Conservation (phyloP, 2,113 vertebrate species). For the Ceyx margarethae region DNA sequence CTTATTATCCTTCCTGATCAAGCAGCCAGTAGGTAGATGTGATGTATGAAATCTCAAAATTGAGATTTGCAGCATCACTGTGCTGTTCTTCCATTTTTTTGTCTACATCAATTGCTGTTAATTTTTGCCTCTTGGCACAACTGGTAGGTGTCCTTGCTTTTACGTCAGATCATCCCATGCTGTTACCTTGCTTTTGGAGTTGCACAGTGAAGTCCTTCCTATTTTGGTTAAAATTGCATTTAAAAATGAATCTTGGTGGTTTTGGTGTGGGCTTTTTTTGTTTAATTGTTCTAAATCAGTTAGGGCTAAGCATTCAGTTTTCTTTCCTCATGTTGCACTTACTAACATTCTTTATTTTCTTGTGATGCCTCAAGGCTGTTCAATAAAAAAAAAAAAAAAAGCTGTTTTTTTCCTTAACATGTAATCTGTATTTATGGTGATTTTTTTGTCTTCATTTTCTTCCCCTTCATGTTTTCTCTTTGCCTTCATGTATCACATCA, state of each 20-base stretch:
- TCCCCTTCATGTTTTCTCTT: not conserved
- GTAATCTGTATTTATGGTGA: not conserved
- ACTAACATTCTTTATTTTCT: not conserved
- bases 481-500: not conserved
- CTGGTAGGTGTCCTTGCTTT: not conserved
- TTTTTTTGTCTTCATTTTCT: not conserved
- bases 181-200: not conserved
- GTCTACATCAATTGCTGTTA: not conserved
- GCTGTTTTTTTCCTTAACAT: not conserved
- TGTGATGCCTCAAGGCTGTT: not conserved
- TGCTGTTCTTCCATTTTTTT: not conserved
- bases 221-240: not conserved
- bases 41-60: not conserved
- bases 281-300: not conserved
- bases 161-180: not conserved
- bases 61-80: rapidly evolving
- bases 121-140: not conserved
- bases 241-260: not conserved
- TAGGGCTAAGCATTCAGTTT: not conserved
- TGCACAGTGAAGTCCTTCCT: not conserved
- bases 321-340: not conserved
- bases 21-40: not conserved
- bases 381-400: not conserved
- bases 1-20: not conserved
- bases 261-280: not conserved